Evolutionary conservation across 2,888 invertebrate genomes (phyloP).

Genomic region (Aspidiotus rigidus): DNA sequence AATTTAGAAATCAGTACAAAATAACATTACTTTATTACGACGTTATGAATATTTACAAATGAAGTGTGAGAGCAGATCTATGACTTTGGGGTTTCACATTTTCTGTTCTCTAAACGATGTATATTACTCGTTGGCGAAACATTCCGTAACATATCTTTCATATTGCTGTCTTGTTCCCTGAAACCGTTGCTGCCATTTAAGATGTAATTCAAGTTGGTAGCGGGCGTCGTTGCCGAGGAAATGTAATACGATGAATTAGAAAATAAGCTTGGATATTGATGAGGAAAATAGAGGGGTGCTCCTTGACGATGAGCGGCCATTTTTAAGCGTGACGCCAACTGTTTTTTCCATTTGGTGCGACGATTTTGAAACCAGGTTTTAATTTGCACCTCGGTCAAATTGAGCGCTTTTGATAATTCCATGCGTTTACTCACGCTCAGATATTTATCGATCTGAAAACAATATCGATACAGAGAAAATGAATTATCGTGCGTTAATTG

Average conservation of each 20-base stretch:
- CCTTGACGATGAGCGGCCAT: constrained; percentile 35
- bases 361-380: constrained; percentile 96
- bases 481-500: too few relatives aligned
- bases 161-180: constrained; percentile 3
- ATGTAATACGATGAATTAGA: constrained; percentile 26
- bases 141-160: neutral
- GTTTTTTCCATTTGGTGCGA: constrained; percentile 95
- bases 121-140: too few relatives aligned
- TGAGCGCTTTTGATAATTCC: constrained; percentile 81
- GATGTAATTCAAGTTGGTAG: constrained; percentile 15
- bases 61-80: too few relatives aligned
- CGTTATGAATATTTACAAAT: too few relatives aligned
- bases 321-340: constrained; percentile 54
- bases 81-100: too few relatives aligned
- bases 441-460: constrained; percentile 74
- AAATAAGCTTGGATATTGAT: constrained; percentile 16
- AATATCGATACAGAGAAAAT: too few relatives aligned
- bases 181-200: constrained; percentile 17
- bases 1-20: too few relatives aligned
- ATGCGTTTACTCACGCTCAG: constrained; percentile 89
- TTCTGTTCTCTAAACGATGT: too few relatives aligned
- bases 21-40: too few relatives aligned
- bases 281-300: constrained; percentile 25
- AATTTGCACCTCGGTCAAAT: constrained; percentile 87
- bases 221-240: constrained; percentile 11